These are phyloP conservation scores for Pseudoips prasinana DNA, from an alignment of 2,888 invertebrate species.

Conservation along the genomic window DNA sequence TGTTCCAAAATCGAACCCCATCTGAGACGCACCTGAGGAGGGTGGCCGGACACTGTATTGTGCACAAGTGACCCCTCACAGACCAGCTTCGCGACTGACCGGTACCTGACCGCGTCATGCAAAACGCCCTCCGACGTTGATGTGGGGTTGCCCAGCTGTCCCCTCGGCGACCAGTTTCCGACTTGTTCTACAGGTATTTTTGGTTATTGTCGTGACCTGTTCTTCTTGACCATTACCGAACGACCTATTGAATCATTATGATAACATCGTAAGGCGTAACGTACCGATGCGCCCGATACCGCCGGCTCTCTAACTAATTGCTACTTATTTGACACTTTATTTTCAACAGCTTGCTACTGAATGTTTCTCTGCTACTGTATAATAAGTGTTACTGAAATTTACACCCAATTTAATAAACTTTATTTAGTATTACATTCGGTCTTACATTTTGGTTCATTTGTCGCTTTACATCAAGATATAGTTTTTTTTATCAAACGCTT, in stretches of 20 bases:
- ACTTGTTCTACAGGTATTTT: conserved; percentile 74
- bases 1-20: conserved; percentile 50
- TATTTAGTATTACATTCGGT: background rate
- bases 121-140: conserved; percentile 68
- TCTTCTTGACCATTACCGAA: conserved; percentile 37
- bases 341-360: conserved; percentile 11
- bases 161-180: conserved; percentile 59
- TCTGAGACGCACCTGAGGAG: conserved; percentile 38
- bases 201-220: conserved; percentile 45
- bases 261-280: conserved; percentile 33
- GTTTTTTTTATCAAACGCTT: too few species aligned
- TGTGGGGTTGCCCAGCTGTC: conserved; percentile 66
- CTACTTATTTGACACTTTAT: conserved; percentile 16
- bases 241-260: conserved; percentile 41
- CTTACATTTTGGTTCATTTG: too few species aligned
- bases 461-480: too few species aligned
- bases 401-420: background rate
- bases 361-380: conserved; percentile 5
- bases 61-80: conserved; percentile 70
- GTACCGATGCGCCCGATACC: conserved; percentile 22
- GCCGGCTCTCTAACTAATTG: conserved; percentile 16
- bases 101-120: conserved; percentile 65
- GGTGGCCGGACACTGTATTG: conserved; percentile 65
- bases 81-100: conserved; percentile 61
- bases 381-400: conserved; percentile 1